Evolutionary conservation across 37 sponge, comb jelly and placozoan species (phyloP), one percentile per base, ranked within the genome.

Genomic region (Beroe forskalii): DNA sequence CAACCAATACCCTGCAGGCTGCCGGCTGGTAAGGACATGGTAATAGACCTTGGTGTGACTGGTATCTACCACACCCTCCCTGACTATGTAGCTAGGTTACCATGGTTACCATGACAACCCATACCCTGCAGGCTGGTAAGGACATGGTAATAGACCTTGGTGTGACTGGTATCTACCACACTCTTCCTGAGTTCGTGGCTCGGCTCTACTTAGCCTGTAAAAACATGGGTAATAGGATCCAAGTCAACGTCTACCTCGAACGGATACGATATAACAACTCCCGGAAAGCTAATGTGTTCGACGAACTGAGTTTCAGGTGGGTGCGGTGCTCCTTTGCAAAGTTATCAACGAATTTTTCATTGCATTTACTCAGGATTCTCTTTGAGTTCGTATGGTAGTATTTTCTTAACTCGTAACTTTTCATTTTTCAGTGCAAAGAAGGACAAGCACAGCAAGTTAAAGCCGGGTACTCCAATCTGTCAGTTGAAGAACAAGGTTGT

Each of bases 21-120:
- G n/a, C n/a, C n/a, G 75, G 75, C 40, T 17, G 75, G 75, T 22
- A 72, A 72, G 20, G 75, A 72, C 40, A 72, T 72, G 75, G 75
- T 72, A 22, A 36, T 72, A 36, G 75, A 72, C 35, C 35, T 72
- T 30, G 75, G 75, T 36, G 75, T 72, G 36, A 72, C 75, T 8
- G 75, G 75, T 19, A 37, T 72, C 22, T 72, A 72, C 20, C 75
- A 72, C 75, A 72, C 75, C 40, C 75, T 72, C 1, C 75, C 75
- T 8, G 75, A 72, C 39, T 72, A 36, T 36, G 75, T 72, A 6
- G 37, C n/a, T n/a, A n/a, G n/a, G n/a, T n/a, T n/a, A n/a, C n/a
- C n/a, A n/a, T n/a, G n/a, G n/a, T n/a, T n/a, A n/a, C n/a, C n/a
- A n/a, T n/a, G n/a, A n/a, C n/a, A n/a, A n/a, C n/a, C n/a, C n/a